These are phyloP conservation scores for Philaethria dido DNA, from an alignment of 2,888 invertebrate genomes.

Conservation along the genomic window DNA sequence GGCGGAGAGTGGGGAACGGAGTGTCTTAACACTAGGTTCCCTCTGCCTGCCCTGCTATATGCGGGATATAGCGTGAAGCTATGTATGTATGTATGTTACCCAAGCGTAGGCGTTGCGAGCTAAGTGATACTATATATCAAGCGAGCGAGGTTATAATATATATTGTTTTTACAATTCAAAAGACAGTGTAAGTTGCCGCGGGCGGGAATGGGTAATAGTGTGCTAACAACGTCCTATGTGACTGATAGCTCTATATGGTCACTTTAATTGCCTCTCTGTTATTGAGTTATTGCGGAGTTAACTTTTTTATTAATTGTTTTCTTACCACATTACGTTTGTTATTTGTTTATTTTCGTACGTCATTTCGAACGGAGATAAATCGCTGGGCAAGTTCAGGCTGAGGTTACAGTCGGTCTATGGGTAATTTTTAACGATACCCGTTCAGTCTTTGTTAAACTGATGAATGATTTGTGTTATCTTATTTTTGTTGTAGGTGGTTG, in stretches of 20 bases:
- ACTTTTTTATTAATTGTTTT: slow-evolving; percentile 41
- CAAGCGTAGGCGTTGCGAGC: background rate
- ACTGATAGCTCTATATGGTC: slow-evolving; percentile 49
- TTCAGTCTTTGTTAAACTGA: slow-evolving; percentile 2
- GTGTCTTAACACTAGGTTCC: too few relatives aligned
- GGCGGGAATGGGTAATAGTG: slow-evolving; percentile 54
- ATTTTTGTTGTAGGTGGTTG: background rate
- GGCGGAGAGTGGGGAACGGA: too few relatives aligned
- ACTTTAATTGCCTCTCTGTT: slow-evolving; percentile 50
- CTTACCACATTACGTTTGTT: slow-evolving; percentile 41
- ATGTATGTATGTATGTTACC: too few relatives aligned
- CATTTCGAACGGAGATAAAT: slow-evolving; percentile 27
- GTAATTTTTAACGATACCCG: slow-evolving; percentile 10
- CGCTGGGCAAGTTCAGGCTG: slow-evolving; percentile 10
- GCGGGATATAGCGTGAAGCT: too few relatives aligned
- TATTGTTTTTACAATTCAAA: slow-evolving; percentile 61
- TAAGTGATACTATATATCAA: slow-evolving; percentile 22
- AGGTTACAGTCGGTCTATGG: background rate
- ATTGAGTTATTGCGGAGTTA: slow-evolving; percentile 48
- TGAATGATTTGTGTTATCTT: background rate
- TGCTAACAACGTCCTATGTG: slow-evolving; percentile 42
- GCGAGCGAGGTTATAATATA: slow-evolving; percentile 21
- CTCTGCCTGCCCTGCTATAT: too few relatives aligned
- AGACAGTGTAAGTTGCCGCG: slow-evolving; percentile 53
- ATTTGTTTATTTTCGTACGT: slow-evolving; percentile 42